Percentiles rank a stretch among this genome's conserved stretches.
phyloP scores from a whole-genome alignment of 1,140 invertebrate species.

The Drosophila trapezifrons region DNA sequence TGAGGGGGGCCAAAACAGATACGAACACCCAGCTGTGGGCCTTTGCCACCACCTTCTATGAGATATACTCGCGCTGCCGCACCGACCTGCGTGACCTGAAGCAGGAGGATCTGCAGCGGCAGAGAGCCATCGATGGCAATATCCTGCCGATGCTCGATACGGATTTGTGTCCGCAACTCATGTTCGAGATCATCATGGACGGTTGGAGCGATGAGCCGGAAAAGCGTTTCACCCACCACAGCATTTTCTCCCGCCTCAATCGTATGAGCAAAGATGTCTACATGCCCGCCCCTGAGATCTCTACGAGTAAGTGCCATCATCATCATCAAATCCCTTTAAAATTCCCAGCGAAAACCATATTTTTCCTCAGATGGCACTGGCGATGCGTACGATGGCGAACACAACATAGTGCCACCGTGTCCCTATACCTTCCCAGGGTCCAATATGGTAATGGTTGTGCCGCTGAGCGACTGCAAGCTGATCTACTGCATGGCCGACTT shows the following conservation, averaged over 20 bases:
- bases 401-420: background rate
- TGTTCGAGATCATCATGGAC: constrained; percentile 91
- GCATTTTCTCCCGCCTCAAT: constrained; percentile 70
- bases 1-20: constrained; percentile 87
- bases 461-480: constrained; percentile 64
- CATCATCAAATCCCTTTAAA: too few relatives aligned
- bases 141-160: constrained; percentile 88
- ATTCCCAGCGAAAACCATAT: too few relatives aligned
- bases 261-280: constrained; percentile 41
- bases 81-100: constrained; percentile 49
- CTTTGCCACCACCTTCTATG: constrained; percentile 94
- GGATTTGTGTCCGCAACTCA: constrained; percentile 89
- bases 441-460: constrained; percentile 56
- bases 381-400: background rate
- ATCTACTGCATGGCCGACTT: constrained; percentile 59
- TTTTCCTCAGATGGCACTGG: constrained; percentile 12
- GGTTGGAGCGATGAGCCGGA: constrained; percentile 93
- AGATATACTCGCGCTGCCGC: constrained; percentile 93
- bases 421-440: constrained; percentile 2
- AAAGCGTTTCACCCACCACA: constrained; percentile 89
- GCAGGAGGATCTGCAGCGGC: constrained; percentile 44
- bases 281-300: constrained; percentile 23
- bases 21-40: constrained; percentile 93
- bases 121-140: constrained; percentile 80
- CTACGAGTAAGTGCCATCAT: constrained; percentile 39